Base-by-base conservation (phyloP, 2,113 vertebrate species). In the Trematomus loennbergii region DNA sequence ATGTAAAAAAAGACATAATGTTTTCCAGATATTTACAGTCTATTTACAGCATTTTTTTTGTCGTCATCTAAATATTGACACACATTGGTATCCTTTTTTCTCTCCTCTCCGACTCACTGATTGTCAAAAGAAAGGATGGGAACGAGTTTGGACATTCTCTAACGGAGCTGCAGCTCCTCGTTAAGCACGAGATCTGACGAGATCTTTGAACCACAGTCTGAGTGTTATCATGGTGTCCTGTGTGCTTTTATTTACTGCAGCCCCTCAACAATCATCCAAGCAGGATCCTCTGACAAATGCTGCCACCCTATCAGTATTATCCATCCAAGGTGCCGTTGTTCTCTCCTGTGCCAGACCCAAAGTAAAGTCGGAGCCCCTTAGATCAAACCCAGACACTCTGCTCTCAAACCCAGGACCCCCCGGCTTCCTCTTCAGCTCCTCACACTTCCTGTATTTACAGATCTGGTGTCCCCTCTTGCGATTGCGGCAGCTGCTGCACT, bases 371-470 rank as follows among this genome's bases (percentile, higher is more conserved):
- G 93, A 93, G n/a, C 89, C 91, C 91, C 92, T 91, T 16, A 94
- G 86, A 53, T 94, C 92, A 75, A 93, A 93, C 68, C 92, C 93
- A 48, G 91, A 83, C 82, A 89, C 91, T 82, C 94, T 91, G 88
- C 89, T 91, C 78, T 95, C 95, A 54, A 95, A 92, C 75, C 93
- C 95, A 0, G 91, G 90, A 20, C 94, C 94, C 16, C 93, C 93
- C 0, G 98, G 97, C 96, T 99, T 99, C 96, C 98, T 99, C 97
- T 99, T 99, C 94, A 99, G 97, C 97, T 99, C 97, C 95, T 99
- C 98, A 86, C 98, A 99, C 96, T 99, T 99, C 95, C 98, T 97
- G 96, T 99, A 98, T 97, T 99, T 99, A 96, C 98, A 99, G 97
- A 99, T 99, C 97, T 99, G 98, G 94, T 99, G 98, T 95, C 98